Evolutionary conservation across 2,888 invertebrate genomes (phyloP).

Genomic region (Cheilosia pagana): DNA sequence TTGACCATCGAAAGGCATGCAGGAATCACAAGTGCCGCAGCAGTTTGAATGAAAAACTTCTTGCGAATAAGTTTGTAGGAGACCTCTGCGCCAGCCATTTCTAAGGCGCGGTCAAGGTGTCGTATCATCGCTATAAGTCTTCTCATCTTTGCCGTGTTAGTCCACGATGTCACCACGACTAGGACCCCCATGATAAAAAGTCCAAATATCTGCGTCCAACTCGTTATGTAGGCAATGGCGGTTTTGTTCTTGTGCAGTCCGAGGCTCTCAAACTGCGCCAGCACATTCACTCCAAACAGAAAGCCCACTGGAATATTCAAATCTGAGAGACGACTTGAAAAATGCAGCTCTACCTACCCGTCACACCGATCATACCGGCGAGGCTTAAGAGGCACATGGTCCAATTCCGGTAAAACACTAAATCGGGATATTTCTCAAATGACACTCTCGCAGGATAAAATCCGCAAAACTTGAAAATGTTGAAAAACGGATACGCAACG

Average conservation of each 20-base stretch:
- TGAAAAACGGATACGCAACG: constrained; percentile 78
- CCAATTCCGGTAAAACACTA: constrained; percentile 68
- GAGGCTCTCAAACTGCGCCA: constrained; percentile 63
- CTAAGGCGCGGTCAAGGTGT: constrained; percentile 76
- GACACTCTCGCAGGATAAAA: constrained; percentile 77
- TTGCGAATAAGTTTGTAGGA: constrained; percentile 74
- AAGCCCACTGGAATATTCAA: constrained; percentile 76
- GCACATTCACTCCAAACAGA: constrained; percentile 66
- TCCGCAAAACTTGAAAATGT: constrained; percentile 77
- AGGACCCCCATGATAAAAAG: constrained; percentile 76
- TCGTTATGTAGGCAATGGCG: constrained; percentile 76
- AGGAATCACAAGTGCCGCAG: constrained; percentile 76
- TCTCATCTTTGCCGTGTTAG: constrained; percentile 72
- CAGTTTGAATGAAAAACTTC: constrained; percentile 75
- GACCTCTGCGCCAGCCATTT: constrained; percentile 64
- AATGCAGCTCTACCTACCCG: constrained; percentile 57
- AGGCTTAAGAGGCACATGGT: constrained; percentile 55
- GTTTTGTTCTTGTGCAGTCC: constrained; percentile 64
- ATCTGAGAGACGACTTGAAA: background rate
- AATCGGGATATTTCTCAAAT: constrained; percentile 48
- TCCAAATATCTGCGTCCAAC: constrained; percentile 78
- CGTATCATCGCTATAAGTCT: constrained; percentile 74
- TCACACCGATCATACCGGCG: constrained; percentile 46
- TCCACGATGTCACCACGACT: constrained; percentile 77
- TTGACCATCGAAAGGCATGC: constrained; percentile 78